Percentiles rank a stretch among this genome's conserved stretches.
phyloP scores from a whole-genome alignment of 2,113 vertebrate species.

The Lethenteron reissneri region DNA sequence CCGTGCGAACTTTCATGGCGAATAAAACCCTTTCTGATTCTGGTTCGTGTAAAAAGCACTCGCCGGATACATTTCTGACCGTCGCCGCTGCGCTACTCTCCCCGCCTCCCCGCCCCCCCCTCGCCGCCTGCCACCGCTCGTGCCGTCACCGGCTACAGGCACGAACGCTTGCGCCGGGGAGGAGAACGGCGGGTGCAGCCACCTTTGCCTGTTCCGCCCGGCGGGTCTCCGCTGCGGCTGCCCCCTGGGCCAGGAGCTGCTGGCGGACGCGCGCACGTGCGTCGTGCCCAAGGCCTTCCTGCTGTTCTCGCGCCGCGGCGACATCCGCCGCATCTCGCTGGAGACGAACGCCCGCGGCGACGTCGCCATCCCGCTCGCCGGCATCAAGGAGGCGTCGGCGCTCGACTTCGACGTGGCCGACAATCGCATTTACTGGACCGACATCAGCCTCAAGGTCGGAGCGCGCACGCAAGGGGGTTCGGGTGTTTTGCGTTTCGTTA shows the following conservation, averaged over 20 bases:
- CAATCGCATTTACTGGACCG: conserved; percentile 94
- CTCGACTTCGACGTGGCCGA: conserved; percentile 92
- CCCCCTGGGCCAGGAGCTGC: conserved; percentile 74
- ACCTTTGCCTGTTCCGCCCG: conserved; percentile 61
- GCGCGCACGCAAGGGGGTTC: background rate
- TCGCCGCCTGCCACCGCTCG: conserved; percentile 43
- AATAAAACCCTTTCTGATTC: too few species aligned
- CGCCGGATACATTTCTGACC: conserved; percentile 8
- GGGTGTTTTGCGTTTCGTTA: too few species aligned
- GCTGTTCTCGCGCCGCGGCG: conserved; percentile 72
- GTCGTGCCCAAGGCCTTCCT: conserved; percentile 85
- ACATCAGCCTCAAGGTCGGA: conserved; percentile 77
- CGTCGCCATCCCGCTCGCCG: conserved; percentile 74
- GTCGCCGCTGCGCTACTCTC: conserved; percentile 33
- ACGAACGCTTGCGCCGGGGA: conserved; percentile 54
- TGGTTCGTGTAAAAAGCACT: too few species aligned
- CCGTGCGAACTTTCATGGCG: too few species aligned
- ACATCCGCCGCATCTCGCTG: conserved; percentile 75
- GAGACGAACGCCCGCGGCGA: conserved; percentile 82
- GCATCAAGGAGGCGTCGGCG: conserved; percentile 84
- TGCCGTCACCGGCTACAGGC: conserved; percentile 21
- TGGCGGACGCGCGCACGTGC: conserved; percentile 68
- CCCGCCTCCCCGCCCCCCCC: conserved; percentile 49
- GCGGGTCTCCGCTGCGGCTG: conserved; percentile 61
- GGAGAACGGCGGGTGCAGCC: conserved; percentile 63